Conservation (phyloP, 2,888 invertebrate genomes). For the Mythimna albipuncta region DNA sequence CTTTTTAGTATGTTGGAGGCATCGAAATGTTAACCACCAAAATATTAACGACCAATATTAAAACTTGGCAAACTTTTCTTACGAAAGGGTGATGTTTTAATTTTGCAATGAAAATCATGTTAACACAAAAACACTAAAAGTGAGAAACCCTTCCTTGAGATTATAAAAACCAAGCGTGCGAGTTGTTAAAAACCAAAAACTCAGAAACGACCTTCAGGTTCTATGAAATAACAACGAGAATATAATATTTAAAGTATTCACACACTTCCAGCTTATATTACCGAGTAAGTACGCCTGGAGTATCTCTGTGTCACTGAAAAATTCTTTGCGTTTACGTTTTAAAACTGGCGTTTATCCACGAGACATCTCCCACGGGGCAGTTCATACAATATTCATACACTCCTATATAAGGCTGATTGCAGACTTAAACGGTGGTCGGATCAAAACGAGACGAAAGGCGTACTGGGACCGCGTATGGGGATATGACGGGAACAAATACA, state of each 20-base stretch:
- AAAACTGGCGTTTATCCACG: slow-evolving; percentile 82
- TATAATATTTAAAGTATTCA: slow-evolving; percentile 60
- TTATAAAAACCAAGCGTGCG: slow-evolving; percentile 27
- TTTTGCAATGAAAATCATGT: too few relatives aligned
- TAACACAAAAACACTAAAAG: slow-evolving; percentile 14
- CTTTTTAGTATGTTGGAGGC: too few relatives aligned
- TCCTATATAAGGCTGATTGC: slow-evolving; percentile 74
- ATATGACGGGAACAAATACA: slow-evolving; percentile 31
- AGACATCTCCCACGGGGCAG: slow-evolving; percentile 81
- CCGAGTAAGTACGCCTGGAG: slow-evolving; percentile 47
- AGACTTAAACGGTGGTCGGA: slow-evolving; percentile 66
- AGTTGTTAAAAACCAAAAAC: slow-evolving; percentile 44
- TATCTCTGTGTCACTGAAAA: slow-evolving; percentile 75
- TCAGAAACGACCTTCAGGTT: slow-evolving; percentile 46
- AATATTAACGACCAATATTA: too few relatives aligned
- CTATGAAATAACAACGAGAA: slow-evolving; percentile 53
- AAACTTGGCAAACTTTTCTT: too few relatives aligned
- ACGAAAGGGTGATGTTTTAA: not conserved
- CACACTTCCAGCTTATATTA: slow-evolving; percentile 53
- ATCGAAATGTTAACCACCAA: too few relatives aligned
- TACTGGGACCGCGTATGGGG: slow-evolving; percentile 45
- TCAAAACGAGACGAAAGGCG: slow-evolving; percentile 50
- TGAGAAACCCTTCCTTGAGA: slow-evolving; percentile 6
- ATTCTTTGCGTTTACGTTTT: slow-evolving; percentile 80
- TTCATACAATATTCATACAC: slow-evolving; percentile 85